Conservation (phyloP, 2,888 invertebrate species). For the Cheilosia soror region DNA sequence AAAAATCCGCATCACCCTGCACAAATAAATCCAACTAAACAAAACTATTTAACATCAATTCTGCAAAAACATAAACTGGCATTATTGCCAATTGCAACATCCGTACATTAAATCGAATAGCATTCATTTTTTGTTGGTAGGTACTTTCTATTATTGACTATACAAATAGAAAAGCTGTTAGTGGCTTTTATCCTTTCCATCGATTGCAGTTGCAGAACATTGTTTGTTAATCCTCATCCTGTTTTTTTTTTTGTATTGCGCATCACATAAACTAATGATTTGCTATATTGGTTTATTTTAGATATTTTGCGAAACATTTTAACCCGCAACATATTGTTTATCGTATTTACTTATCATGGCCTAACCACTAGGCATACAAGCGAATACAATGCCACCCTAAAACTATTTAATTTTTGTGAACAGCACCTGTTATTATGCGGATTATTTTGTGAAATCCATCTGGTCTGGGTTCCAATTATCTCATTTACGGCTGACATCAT, state of each 20-base stretch:
- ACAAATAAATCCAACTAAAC: too few relatives aligned
- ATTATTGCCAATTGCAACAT: not conserved
- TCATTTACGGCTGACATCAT: not conserved
- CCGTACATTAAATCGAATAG: not conserved
- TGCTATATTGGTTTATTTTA: not conserved
- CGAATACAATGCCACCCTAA: not conserved
- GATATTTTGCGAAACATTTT: not conserved
- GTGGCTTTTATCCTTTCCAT: constrained; percentile 12
- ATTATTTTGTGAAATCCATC: not conserved
- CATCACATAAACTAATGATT: constrained; percentile 16
- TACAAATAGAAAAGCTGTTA: constrained; percentile 7
- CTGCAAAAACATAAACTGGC: too few relatives aligned
- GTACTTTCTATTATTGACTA: not conserved
- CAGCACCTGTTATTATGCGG: constrained; percentile 14
- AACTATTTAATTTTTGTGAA: constrained; percentile 5
- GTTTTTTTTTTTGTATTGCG: not conserved
- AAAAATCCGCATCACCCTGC: too few relatives aligned
- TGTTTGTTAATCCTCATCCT: constrained; percentile 13
- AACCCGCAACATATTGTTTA: not conserved
- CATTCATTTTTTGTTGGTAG: not conserved
- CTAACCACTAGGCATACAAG: not conserved
- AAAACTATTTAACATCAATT: too few relatives aligned
- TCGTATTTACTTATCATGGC: constrained; percentile 21
- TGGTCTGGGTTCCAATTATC: constrained; percentile 9
- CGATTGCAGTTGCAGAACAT: constrained; percentile 17